Base-by-base conservation (phyloP, 2,888 invertebrate genomes). In the Cerastis leucographa region DNA sequence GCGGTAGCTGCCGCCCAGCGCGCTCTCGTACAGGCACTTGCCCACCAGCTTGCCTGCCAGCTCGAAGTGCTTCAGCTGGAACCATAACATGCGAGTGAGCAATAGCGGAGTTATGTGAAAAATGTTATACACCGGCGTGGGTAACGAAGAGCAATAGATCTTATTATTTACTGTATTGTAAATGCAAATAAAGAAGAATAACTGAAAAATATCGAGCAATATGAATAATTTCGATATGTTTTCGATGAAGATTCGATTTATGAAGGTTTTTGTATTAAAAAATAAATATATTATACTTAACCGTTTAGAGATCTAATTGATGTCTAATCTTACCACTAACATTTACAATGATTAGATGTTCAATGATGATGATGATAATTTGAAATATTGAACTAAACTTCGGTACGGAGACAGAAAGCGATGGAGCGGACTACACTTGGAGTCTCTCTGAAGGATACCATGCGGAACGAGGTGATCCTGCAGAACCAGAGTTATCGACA, bases 31-130 rank as follows among this genome's bases (percentile, higher is more conserved):
- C 88, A 99, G 96, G 94, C 99, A 99, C 96, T 99, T 99, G 80
- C 99, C 99, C 59, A 99, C 99, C 88, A 99, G 97, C 95, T 98
- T 98, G 72, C 99, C 99, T 54, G 99, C 99, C 91, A 99, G 98
- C 95, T 99, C 99, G 94, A 98, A 99, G 95, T 99, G 98, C 89
- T 99, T 98, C 78, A 99, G 92, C 96, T 97, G 92, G 0, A 70
- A 72, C 56, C n/a, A n/a, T n/a, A n/a, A n/a, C n/a, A n/a, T n/a
- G n/a, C n/a, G n/a, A n/a, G n/a, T n/a, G n/a, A n/a, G n/a, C n/a
- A n/a, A n/a, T n/a, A 17, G 25, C 12, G n/a, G 54, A n/a, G 6
- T 4, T 0, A 1, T n/a, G 11, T 54, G 1, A 54, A 0, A 4
- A n/a, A 11, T 54, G 14, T 25, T 25, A 14, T 17, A 56, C 7